Conservation (phyloP, 2,888 invertebrate species). For the Leucophenga montana region DNA sequence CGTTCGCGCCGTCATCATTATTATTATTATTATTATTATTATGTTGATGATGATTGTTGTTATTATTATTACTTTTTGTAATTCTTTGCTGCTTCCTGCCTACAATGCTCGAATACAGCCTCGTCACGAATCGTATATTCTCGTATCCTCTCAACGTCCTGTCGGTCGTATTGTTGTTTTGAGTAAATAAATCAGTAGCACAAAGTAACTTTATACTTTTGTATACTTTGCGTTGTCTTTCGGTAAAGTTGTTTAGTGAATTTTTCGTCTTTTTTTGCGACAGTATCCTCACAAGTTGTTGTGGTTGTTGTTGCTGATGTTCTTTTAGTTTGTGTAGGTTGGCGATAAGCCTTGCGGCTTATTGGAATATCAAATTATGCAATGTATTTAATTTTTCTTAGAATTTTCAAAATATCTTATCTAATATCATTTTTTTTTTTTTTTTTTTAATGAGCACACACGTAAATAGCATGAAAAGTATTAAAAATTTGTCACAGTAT, state of each 20-base stretch:
- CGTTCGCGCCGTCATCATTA: not conserved
- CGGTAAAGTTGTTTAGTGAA: conserved; percentile 8
- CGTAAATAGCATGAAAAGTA: too few relatives aligned
- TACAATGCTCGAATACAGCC: not conserved
- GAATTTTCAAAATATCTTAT: too few relatives aligned
- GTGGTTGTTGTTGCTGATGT: not conserved
- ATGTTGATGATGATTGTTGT: too few relatives aligned
- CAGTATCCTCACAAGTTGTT: not conserved
- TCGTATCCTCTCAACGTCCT: not conserved
- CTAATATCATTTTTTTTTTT: not conserved
- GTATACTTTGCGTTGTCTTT: not conserved
- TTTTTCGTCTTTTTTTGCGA: not conserved
- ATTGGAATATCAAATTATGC: too few relatives aligned
- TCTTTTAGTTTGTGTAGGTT: not conserved
- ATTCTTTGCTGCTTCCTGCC: not conserved
- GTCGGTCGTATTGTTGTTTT: not conserved
- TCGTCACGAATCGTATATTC: not conserved
- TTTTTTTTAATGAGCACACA: too few relatives aligned
- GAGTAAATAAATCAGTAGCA: conserved; percentile 19
- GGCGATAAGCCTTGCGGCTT: too few relatives aligned
- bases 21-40: not conserved
- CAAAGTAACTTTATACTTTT: conserved; percentile 13
- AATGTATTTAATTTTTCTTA: too few relatives aligned
- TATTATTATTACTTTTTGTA: conserved; percentile 14
- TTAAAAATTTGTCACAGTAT: too few relatives aligned